phyloP scores from a whole-genome alignment of 2,113 vertebrate genomes.

The Aramus guarauna region DNA sequence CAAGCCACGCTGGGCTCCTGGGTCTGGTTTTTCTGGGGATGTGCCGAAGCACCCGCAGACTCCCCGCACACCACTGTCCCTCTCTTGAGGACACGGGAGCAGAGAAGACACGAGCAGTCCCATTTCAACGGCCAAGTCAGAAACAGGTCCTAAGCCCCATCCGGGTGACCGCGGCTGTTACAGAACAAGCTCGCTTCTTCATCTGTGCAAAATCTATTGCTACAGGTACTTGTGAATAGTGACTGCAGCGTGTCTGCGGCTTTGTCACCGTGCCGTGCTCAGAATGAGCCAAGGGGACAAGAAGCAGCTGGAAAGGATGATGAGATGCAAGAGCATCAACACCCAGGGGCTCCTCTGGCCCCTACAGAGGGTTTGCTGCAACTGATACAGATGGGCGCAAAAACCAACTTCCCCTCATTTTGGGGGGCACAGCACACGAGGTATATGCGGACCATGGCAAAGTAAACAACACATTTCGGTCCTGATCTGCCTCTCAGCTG shows the following conservation, averaged over 20 bases:
- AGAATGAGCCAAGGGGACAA: background rate
- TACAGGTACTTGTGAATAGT: background rate
- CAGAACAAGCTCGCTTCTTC: background rate
- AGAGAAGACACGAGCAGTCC: background rate
- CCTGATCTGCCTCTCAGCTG: background rate
- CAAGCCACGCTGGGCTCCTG: background rate
- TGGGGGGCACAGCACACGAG: fast-evolving
- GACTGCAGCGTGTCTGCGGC: fast-evolving
- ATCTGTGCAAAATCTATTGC: background rate
- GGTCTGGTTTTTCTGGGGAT: background rate
- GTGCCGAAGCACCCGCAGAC: fast-evolving
- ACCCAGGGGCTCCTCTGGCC: background rate
- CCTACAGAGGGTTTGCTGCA: background rate
- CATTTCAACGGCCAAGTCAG: background rate
- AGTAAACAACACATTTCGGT: background rate
- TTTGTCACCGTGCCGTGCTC: background rate
- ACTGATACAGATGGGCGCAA: background rate
- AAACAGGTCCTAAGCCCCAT: background rate
- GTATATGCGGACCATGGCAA: background rate
- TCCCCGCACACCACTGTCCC: background rate
- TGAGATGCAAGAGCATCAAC: fast-evolving
- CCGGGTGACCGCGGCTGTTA: fast-evolving
- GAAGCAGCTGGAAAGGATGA: background rate
- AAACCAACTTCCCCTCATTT: background rate
- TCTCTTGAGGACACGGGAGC: background rate